A percentile compares a stretch with the other conserved stretches of the same genome.
These are phyloP conservation scores for Lasioglossum morio DNA, from an alignment of 2,888 invertebrate genomes.

Conservation along the genomic window DNA sequence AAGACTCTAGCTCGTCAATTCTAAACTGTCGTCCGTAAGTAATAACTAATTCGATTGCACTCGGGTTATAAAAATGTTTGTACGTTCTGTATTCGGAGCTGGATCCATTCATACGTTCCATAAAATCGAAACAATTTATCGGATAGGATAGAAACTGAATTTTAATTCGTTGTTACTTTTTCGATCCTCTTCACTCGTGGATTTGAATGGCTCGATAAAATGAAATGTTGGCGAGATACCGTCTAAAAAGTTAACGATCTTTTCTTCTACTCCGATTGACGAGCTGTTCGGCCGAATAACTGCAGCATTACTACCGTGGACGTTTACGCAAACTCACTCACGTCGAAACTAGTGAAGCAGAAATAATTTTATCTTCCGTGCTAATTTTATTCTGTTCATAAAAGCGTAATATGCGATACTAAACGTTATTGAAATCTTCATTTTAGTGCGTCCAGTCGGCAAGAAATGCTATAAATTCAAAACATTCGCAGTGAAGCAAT, in stretches of 20 bases:
- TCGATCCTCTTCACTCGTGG: neutral
- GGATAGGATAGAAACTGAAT: neutral
- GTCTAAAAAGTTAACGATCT: neutral
- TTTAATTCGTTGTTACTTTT: neutral
- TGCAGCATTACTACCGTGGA: neutral
- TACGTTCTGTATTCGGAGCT: neutral
- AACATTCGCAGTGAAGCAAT: neutral
- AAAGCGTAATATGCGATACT: neutral
- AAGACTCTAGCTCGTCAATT: neutral
- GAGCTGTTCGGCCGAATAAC: neutral
- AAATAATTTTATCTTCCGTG: neutral
- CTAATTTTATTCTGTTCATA: neutral
- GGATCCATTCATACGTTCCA: neutral
- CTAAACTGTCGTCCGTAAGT: neutral
- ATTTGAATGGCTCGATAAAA: neutral
- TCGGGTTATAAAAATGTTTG: neutral
- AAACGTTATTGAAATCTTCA: neutral
- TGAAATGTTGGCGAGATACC: neutral
- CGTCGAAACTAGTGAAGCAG: neutral
- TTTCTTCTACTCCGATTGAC: neutral
- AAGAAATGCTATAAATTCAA: neutral
- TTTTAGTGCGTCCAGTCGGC: neutral
- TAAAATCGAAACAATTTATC: neutral
- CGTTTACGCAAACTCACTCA: neutral
- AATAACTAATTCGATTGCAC: neutral